phyloP scores from a whole-genome alignment of 2,888 invertebrate species.

The Brachyptera risi region DNA sequence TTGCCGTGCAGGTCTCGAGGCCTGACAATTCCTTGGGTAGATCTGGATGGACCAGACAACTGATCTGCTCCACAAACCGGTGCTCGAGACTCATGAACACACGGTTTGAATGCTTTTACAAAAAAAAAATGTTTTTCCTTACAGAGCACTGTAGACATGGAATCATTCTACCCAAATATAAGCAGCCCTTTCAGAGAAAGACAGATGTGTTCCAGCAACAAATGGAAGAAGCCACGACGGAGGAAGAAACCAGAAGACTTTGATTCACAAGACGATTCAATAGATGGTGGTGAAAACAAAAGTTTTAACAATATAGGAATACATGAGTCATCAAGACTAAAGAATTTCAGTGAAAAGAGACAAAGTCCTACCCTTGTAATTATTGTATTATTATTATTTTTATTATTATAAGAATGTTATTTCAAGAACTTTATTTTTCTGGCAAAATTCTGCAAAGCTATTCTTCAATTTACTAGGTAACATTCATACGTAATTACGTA shows the following conservation, averaged over 20 bases:
- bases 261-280: constrained; percentile 13
- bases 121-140: neutral
- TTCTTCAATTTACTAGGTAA: too few relatives aligned
- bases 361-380: neutral
- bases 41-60: too few relatives aligned
- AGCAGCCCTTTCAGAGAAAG: constrained; percentile 44
- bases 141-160: constrained; percentile 50
- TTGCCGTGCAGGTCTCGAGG: too few relatives aligned
- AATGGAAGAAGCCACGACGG: constrained; percentile 29
- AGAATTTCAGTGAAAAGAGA: constrained; percentile 12
- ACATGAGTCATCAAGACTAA: constrained; percentile 30
- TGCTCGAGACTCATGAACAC: too few relatives aligned
- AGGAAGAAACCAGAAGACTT: constrained; percentile 29
- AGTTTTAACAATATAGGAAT: constrained; percentile 25
- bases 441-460: too few relatives aligned
- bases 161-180: constrained; percentile 54
- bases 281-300: constrained; percentile 13
- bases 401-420: too few relatives aligned
- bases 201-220: constrained; percentile 19
- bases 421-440: too few relatives aligned
- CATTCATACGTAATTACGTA: too few relatives aligned
- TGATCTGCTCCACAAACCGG: too few relatives aligned
- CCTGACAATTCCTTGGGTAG: too few relatives aligned
- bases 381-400: too few relatives aligned
- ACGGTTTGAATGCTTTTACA: neutral